Evolutionary conservation across 2,113 vertebrate genomes (phyloP).

Genomic region (Caranx ignobilis): DNA sequence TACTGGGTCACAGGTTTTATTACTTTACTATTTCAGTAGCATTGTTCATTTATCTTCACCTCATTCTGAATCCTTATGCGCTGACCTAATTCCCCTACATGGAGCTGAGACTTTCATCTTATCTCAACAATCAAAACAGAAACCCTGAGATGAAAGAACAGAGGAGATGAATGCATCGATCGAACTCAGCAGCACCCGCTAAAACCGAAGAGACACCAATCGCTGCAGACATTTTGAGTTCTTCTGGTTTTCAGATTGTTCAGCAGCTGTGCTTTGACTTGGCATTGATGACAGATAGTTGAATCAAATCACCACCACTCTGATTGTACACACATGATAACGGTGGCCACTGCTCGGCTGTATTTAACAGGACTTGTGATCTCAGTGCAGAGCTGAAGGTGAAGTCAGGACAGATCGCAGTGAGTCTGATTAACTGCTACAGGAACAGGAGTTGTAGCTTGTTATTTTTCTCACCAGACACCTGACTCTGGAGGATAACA

Average conservation of each 20-base stretch:
- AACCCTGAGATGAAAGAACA: constrained; percentile 4
- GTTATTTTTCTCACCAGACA: constrained; percentile 44
- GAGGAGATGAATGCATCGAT: not conserved
- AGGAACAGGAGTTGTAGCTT: constrained; percentile 53
- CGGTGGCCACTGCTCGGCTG: not conserved
- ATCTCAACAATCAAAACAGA: constrained; percentile 36
- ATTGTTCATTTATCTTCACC: not conserved
- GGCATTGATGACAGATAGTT: not conserved
- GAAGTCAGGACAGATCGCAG: constrained; percentile 35
- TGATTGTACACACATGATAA: constrained; percentile 7
- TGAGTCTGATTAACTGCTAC: constrained; percentile 40
- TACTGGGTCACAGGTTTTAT: not conserved
- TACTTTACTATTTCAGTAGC: not conserved
- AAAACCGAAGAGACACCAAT: not conserved
- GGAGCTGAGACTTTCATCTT: constrained; percentile 37
- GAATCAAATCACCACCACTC: constrained; percentile 7
- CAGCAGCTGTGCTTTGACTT: not conserved
- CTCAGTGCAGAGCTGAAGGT: constrained; percentile 4
- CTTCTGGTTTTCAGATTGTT: constrained; percentile 13
- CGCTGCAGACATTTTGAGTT: constrained; percentile 25
- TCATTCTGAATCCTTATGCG: not conserved
- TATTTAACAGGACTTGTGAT: constrained; percentile 29
- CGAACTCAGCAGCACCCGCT: not conserved
- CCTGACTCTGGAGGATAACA: constrained; percentile 9
- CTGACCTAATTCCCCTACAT: constrained; percentile 30